Base-by-base conservation (phyloP, 2,797 vertebrate species). In the Vultur gryphus region DNA sequence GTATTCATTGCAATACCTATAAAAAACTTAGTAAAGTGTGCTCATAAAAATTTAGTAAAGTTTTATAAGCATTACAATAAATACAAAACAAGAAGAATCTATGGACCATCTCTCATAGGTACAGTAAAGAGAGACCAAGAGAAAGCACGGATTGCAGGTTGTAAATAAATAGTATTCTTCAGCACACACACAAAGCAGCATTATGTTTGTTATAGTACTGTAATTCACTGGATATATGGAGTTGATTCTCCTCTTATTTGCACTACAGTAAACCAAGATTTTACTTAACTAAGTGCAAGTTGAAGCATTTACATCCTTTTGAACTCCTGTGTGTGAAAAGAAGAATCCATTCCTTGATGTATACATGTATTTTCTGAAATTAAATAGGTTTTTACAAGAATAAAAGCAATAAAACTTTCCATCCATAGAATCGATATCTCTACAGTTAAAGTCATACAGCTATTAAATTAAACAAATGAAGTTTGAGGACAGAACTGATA, bases 291-390 rank as follows among this genome's bases (percentile, higher is more conserved):
- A 84, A 92, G 13, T 54, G 8, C 37, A 61, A 13, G 13, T 31
- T 73, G 78, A 55, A 11, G 25, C 20, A 70, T 82, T 89, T 80
- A 29, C 23, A 67, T 71, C 15, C 24, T 48, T 95, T 84, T 77
- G 57, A 91, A 77, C 5, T 7, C 15, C 5, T 26, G 2, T 24
- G 3, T 70, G 26, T 70, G 28, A 83, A 84, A 94, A 75, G 25
- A 77, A 58, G 24, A 89, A 46, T 35, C 46, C 3, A 28, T 69
- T 88, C 46, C 24, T 79, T 7, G 3, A 46, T 39, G 16, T 37
- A 64, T n/a, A 44, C 5, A 14, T 28, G 20, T 35, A 90, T 89
- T 97, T 97, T 95, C 90, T 96, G 31, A 73, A 92, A 89, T 55
- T 19, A 84, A 61, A 95, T 13, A 35, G 16, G 52, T n/a, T 84